A percentile compares a stretch with the other conserved stretches of the same genome.
Conservation (phyloP, 53 echinoderm and acorn worm genomes). For the Apostichopus leukothele region DNA sequence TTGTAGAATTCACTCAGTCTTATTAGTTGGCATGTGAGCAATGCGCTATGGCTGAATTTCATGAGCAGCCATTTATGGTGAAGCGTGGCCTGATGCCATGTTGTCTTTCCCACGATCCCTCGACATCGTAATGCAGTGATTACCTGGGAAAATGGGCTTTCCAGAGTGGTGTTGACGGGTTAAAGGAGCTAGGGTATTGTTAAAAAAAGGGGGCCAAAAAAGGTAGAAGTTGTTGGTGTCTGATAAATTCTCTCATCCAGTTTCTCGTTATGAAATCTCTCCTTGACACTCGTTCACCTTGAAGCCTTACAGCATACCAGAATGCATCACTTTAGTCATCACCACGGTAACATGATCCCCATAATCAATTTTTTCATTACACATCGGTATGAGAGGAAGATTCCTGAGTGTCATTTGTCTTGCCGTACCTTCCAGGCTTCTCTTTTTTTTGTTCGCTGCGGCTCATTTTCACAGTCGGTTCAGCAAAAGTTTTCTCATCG, state of each 20-base stretch:
- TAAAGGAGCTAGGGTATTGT: not conserved
- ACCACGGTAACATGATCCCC: not conserved
- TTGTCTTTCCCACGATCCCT: not conserved
- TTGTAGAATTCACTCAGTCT: not conserved
- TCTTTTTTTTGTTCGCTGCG: not conserved
- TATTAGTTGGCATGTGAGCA: conserved; percentile 35
- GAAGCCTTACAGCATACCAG: not conserved
- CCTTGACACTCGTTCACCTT: not conserved
- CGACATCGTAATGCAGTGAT: not conserved
- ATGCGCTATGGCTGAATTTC: conserved; percentile 12
- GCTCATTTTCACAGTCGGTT: not conserved
- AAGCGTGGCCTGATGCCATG: not conserved
- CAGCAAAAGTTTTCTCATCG: too few species aligned
- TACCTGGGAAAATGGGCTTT: not conserved
- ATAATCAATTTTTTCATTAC: not conserved
- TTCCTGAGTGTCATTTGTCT: not conserved
- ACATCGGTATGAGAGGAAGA: not conserved
- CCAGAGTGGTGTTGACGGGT: not conserved
- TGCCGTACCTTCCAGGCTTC: not conserved
- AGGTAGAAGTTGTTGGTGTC: not conserved
- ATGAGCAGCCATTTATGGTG: conserved; percentile 30
- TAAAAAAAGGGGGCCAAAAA: not conserved
- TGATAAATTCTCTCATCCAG: not conserved
- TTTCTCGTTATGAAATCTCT: not conserved
- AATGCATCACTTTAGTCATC: not conserved